Conservation (phyloP, 1,140 invertebrate genomes). For the Marisa cornuarietis region DNA sequence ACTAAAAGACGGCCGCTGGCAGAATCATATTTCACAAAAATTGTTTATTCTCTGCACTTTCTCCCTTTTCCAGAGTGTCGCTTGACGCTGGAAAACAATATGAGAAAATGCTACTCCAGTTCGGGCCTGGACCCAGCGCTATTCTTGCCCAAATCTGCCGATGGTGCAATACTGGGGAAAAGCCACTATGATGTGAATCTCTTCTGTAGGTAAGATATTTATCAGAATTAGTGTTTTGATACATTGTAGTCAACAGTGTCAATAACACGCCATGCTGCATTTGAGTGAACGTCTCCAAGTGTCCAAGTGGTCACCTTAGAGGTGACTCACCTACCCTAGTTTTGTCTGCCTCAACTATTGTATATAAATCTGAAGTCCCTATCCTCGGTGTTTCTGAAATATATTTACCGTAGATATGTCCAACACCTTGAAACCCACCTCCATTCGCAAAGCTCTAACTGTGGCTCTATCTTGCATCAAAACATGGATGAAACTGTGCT, state of each 20-base stretch:
- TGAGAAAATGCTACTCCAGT: conserved; percentile 14
- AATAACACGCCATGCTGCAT: too few species aligned
- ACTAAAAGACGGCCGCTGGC: background rate
- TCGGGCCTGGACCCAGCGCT: background rate
- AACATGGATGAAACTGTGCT: too few species aligned
- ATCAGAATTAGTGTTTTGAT: too few species aligned
- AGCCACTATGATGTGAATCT: background rate
- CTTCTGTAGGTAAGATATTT: conserved; percentile 6
- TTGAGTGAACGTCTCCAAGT: too few species aligned
- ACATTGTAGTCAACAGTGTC: too few species aligned
- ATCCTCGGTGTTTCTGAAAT: background rate
- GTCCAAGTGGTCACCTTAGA: too few species aligned
- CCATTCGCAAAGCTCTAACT: too few species aligned
- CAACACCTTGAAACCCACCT: too few species aligned
- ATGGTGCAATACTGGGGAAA: conserved; percentile 14
- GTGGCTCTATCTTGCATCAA: too few species aligned
- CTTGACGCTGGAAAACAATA: background rate
- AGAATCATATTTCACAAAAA: background rate
- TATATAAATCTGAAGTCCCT: background rate
- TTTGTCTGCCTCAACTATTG: background rate
- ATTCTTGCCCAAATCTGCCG: conserved; percentile 7
- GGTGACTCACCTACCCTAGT: background rate
- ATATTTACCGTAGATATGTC: too few species aligned
- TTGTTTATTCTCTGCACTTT: background rate
- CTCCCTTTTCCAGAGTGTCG: conserved; percentile 14